phyloP scores from a whole-genome alignment of 2,797 vertebrate species.

The Sphenodon punctatus region DNA sequence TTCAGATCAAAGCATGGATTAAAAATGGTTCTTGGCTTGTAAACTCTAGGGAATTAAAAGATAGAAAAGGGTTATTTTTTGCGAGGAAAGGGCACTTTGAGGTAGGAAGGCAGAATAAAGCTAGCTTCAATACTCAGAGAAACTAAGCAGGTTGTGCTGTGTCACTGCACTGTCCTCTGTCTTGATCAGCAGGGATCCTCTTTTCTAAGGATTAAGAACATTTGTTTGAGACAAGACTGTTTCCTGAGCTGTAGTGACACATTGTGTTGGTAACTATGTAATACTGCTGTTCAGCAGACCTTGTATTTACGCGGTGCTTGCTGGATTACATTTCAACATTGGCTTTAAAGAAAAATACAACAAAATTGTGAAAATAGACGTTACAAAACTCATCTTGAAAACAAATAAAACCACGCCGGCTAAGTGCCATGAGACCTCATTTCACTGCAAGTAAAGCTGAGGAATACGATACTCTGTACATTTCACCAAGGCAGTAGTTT shows the following conservation, averaged over 20 bases:
- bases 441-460: background rate
- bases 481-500: background rate
- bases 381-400: background rate
- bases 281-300: background rate
- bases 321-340: background rate
- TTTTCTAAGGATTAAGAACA: background rate
- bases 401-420: rapidly evolving
- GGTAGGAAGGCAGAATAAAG: background rate
- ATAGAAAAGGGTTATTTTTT: background rate
- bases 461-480: background rate
- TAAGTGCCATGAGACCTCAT: background rate
- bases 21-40: background rate
- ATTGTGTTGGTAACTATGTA: background rate
- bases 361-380: background rate
- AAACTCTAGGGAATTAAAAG: background rate
- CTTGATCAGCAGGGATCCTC: background rate
- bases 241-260: constrained; percentile 21
- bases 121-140: rapidly evolving
- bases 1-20: background rate
- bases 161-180: background rate
- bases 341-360: background rate
- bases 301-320: background rate
- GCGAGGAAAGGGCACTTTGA: background rate
- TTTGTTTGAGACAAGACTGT: background rate
- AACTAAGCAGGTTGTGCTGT: background rate